Evolutionary conservation across 2,797 vertebrate species (phyloP), one percentile per base, ranked within the genome.

Genomic region (Malurus leucopterus): DNA sequence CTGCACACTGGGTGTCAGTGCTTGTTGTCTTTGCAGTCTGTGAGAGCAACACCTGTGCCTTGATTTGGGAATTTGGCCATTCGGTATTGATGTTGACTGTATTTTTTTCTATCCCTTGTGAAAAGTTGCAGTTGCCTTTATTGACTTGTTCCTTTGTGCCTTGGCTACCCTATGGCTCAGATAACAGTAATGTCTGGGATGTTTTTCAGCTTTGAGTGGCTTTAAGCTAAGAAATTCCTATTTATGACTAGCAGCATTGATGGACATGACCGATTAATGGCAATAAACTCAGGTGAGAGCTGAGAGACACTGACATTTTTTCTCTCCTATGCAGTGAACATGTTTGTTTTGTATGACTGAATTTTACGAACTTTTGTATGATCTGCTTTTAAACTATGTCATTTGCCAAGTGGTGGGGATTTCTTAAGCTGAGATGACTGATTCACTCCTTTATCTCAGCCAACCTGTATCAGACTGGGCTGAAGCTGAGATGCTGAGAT

Each of bases 361-460:
- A 40, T 78, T 84, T 85, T 88, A 78, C 0, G 0, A 57, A 79
- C 55, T 83, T 91, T 59, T 24, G 38, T 83, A 63, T 0, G 0
- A 40, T 89, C 22, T 77, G 20, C 57, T 91, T 92, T 74, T 90
- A 69, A 76, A 77, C 74, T 71, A 34, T 6, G 14, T 58, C 29
- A 63, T 47, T 79, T 80, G 89, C 72, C 77, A 93, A 74, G 43
- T 46, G 27, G 11, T 68, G 64, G 54, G 41, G 14, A 82, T 91
- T 95, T 95, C 77, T 94, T 86, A 77, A 86, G 40, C 26, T 49
- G 74, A 75, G 61, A 43, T 91, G 74, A 78, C 63, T 86, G 84
- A 92, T 75, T 91, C 81, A 87, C 13, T 78, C 29, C 71, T 47
- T 91, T 82, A 44, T 46, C 62, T 68, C 41, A 72, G 71, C 71